Evolutionary conservation across 2,888 invertebrate species (phyloP).

Genomic region (Azorinus chamasolen): DNA sequence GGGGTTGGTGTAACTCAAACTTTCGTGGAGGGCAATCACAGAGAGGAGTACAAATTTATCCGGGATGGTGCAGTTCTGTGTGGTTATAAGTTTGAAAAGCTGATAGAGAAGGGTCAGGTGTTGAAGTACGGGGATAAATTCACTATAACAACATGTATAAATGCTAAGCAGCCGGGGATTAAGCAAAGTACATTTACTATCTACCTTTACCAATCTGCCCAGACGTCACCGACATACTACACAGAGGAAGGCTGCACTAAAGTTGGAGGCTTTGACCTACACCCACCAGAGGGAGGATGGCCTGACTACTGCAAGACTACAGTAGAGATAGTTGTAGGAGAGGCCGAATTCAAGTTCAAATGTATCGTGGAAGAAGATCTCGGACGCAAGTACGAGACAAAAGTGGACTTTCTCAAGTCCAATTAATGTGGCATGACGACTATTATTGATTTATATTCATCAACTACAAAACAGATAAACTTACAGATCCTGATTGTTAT

Average conservation of each 20-base stretch:
- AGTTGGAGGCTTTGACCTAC: slow-evolving; percentile 13
- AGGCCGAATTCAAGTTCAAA: slow-evolving; percentile 22
- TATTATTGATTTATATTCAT: no score
- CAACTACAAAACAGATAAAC: no score
- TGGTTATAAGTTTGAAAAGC: slow-evolving; percentile 11
- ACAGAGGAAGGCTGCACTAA: slow-evolving; percentile 29
- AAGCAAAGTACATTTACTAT: no score
- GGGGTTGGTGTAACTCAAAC: slow-evolving; percentile 21
- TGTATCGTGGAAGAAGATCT: no score
- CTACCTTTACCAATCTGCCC: slow-evolving; percentile 12
- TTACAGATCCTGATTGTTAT: no score
- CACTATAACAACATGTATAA: background rate
- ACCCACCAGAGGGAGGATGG: slow-evolving; percentile 23
- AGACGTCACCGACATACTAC: slow-evolving; percentile 2
- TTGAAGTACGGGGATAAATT: slow-evolving; percentile 23
- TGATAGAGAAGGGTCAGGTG: slow-evolving; percentile 29
- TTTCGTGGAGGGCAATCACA: slow-evolving; percentile 15
- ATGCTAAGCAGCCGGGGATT: no score
- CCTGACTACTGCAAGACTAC: slow-evolving; percentile 22
- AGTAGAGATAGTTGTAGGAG: slow-evolving; percentile 16
- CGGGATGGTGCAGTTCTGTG: slow-evolving; percentile 27
- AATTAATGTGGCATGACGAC: no score
- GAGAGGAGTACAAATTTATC: slow-evolving; percentile 24
- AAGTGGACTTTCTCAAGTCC: no score
- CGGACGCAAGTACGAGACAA: no score